Evolutionary conservation across 1,140 invertebrate genomes (phyloP).

Genomic region (Ruditapes philippinarum): DNA sequence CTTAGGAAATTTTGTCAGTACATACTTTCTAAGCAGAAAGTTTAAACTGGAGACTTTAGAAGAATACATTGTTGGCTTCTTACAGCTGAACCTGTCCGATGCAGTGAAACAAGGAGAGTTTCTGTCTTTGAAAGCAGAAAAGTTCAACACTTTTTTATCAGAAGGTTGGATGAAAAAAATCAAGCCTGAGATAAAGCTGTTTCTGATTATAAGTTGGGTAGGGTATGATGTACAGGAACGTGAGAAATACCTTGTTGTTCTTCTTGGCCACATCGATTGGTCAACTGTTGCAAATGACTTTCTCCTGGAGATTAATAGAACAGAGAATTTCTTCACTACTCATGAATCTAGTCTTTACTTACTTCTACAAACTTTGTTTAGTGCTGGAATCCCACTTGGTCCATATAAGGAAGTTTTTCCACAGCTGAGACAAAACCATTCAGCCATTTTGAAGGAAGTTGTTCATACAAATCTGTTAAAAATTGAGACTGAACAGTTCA

Average conservation of each 20-base stretch:
- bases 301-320: conserved; percentile 81
- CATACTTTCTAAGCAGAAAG: conserved; percentile 88
- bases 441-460: conserved; percentile 75
- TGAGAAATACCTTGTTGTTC: conserved; percentile 77
- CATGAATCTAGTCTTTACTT: conserved; percentile 87
- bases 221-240: conserved; percentile 78
- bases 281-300: conserved; percentile 81
- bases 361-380: conserved; percentile 89
- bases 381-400: conserved; percentile 88
- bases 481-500: conserved; percentile 71
- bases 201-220: conserved; percentile 83
- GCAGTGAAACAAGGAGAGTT: conserved; percentile 87
- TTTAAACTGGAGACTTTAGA: conserved; percentile 87
- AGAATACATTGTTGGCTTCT: conserved; percentile 87
- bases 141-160: conserved; percentile 84
- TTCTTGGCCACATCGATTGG: conserved; percentile 81
- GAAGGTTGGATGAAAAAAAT: conserved; percentile 77
- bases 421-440: conserved; percentile 87
- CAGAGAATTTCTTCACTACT: conserved; percentile 83
- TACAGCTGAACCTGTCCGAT: conserved; percentile 88
- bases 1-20: conserved; percentile 89
- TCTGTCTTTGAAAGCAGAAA: conserved; percentile 81
- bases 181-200: conserved; percentile 82
- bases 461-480: conserved; percentile 73
- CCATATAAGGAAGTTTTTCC: conserved; percentile 88